Conservation (phyloP, 2,888 invertebrate genomes). For the Tipula confusa region DNA sequence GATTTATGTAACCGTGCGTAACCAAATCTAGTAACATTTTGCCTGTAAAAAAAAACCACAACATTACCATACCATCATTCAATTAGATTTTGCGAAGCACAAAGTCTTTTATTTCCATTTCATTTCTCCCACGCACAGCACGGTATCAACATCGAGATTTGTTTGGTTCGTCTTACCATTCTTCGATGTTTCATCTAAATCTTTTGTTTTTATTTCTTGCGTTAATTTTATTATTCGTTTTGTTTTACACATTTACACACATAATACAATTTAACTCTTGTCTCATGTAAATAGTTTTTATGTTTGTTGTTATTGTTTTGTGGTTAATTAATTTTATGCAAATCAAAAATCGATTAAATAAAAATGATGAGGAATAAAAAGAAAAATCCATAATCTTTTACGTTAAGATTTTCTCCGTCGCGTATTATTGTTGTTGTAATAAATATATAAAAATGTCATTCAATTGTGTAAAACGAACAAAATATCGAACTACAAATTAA, state of each 20-base stretch:
- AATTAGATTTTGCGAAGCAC: not conserved
- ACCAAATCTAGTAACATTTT: not conserved
- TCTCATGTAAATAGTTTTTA: not conserved
- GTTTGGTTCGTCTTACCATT: not conserved
- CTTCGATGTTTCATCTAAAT: conserved; percentile 13
- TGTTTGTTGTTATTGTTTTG: conserved; percentile 7
- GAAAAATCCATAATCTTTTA: not conserved
- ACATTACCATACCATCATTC: not conserved
- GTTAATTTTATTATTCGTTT: not conserved
- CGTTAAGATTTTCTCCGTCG: not conserved
- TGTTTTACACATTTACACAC: not conserved
- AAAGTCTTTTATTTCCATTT: not conserved
- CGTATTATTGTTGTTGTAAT: not conserved
- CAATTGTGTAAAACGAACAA: not conserved
- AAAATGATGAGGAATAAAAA: not conserved
- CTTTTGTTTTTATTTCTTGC: not conserved
- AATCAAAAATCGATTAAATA: conserved; percentile 17
- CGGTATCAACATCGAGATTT: not conserved
- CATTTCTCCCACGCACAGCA: conserved; percentile 6
- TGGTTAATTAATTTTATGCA: conserved; percentile 25
- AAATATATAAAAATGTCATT: conserved; percentile 16
- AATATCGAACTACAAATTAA: not conserved
- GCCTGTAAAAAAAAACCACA: not conserved
- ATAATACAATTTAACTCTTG: not conserved
- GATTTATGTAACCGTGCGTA: not conserved